These are phyloP conservation scores for Euglossa dilemma DNA, from an alignment of 1,140 invertebrate genomes.

Conservation along the genomic window DNA sequence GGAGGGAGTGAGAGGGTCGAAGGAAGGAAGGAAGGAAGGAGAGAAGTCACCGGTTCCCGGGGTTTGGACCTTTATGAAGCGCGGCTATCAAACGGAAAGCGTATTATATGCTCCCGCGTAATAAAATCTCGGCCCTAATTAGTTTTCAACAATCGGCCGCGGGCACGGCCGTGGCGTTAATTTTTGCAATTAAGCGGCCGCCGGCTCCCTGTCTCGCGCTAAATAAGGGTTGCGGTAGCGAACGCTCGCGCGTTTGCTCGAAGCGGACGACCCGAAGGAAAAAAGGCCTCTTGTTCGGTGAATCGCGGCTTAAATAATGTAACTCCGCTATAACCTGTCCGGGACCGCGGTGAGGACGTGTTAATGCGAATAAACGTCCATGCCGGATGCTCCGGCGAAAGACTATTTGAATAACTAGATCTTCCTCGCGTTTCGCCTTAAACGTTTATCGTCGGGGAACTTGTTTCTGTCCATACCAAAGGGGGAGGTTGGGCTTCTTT, in stretches of 20 bases:
- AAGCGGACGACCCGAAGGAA: slow-evolving; percentile 53
- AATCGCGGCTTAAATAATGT: slow-evolving; percentile 51
- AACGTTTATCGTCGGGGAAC: slow-evolving; percentile 34
- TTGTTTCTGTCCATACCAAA: not conserved
- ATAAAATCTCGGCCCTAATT: slow-evolving; percentile 73
- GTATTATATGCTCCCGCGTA: slow-evolving; percentile 60
- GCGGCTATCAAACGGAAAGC: slow-evolving; percentile 62
- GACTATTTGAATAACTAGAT: slow-evolving; percentile 64
- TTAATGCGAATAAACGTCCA: slow-evolving; percentile 63
- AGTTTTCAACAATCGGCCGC: slow-evolving; percentile 72
- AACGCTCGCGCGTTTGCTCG: slow-evolving; percentile 1
- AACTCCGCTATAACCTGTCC: slow-evolving; percentile 24
- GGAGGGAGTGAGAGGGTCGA: not conserved
- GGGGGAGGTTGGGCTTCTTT: not conserved
- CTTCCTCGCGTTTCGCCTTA: slow-evolving; percentile 28
- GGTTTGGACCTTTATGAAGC: slow-evolving; percentile 55
- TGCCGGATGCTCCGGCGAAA: slow-evolving; percentile 36
- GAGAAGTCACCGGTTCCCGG: not conserved
- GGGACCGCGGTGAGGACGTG: slow-evolving; percentile 30
- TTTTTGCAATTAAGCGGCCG: slow-evolving; percentile 75
- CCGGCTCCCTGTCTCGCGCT: slow-evolving; percentile 25
- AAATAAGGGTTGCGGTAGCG: slow-evolving; percentile 33
- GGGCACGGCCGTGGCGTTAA: slow-evolving; percentile 57
- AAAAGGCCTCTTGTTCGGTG: slow-evolving; percentile 51
- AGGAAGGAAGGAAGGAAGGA: too few relatives aligned